Evolutionary conservation across 2,113 vertebrate species (phyloP), one percentile per base, ranked within the genome.

Genomic region (Anas platyrhynchos): DNA sequence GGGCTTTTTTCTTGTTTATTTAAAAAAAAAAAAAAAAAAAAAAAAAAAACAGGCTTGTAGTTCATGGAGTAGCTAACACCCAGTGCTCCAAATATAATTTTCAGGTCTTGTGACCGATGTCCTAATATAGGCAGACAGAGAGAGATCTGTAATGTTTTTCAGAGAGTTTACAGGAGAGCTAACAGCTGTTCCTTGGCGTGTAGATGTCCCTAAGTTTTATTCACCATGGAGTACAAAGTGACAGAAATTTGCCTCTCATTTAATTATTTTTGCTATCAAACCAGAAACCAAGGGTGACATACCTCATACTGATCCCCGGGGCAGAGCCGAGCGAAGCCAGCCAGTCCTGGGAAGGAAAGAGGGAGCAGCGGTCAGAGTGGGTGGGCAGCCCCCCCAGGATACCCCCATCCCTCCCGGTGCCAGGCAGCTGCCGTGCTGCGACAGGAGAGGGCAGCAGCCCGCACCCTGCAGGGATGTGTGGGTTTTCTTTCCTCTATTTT

Each of bases 301-400:
- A 98, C 99, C 97, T 99, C 99, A 2, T 99, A 99, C 22, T 99
- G 99, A 96, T 99, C 99, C 92, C 99, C 99, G 2, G 99, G 99
- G 97, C 99, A 99, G 87, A 99, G 99, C 59, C 99, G 98, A 29
- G 99, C 99, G 65, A 99, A 99, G 34, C 99, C 99, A 91, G 99
- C 99, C 97, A 99, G 98, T 98, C 99, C 99, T 99, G 96, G 25
- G 67, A 77, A 85, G 13, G 73, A 96, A 94, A 80, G 44, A 85
- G 0, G 2, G 55, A 68, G 50, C 27, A 17, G 27, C 5, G 11
- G 36, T 63, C 62, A 63, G 36, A 18, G 16, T 26, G 27, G 61
- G 26, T 8, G 5, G 16, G 11, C 38, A 41, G 62, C 16, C 26
- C n/a, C 9, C 23, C 46, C 46, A 48, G 13, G n/a, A 25, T 23